Base-by-base conservation (phyloP, 2,113 vertebrate genomes). In the Aptenodytes patagonicus region DNA sequence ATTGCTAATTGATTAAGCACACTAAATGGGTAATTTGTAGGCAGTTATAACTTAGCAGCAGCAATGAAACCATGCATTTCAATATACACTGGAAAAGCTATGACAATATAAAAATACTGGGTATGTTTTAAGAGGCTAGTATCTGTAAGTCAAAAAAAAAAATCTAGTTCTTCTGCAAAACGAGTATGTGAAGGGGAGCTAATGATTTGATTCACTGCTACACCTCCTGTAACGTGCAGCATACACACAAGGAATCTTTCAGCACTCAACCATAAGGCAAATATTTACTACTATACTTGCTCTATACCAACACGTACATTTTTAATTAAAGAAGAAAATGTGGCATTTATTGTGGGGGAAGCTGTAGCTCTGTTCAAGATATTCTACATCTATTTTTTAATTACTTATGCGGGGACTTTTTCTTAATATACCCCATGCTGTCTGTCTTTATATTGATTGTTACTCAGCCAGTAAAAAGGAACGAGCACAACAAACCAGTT, bases 381-480 rank as follows among this genome's bases (percentile, higher is more conserved):
- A 96, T 76, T 95, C 80, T 94, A 83, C 92, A 87, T 96, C 82
- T 95, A 75, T 92, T 97, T 97, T 96, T 95, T 98, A 98, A 98
- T 98, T 98, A 98, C 96, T 96, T 91, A 95, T 96, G 83, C 91
- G 80, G 79, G 84, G 69, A 94, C 90, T 93, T 97, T 96, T 97
- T 90, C 91, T 93, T 96, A 97, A 97, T 96, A 96, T 88, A 96
- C 95, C 97, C 95, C 96, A 98, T 97, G 97, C 97, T 98, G 98
- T 93, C 96, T 98, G 97, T 97, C 98, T 98, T 98, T 98, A 97
- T 97, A 98, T 95, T 58, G 95, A 98, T 97, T 98, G 98, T 98
- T 98, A 97, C 97, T 95, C 95, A 93, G 97, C 85, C 84, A 46
- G 97, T 93, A 96, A 97, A 97, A 96, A 97, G 96, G 96, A 98